Evolutionary conservation across 2,797 vertebrate species (phyloP).

Genomic region (Synanceia verrucosa): DNA sequence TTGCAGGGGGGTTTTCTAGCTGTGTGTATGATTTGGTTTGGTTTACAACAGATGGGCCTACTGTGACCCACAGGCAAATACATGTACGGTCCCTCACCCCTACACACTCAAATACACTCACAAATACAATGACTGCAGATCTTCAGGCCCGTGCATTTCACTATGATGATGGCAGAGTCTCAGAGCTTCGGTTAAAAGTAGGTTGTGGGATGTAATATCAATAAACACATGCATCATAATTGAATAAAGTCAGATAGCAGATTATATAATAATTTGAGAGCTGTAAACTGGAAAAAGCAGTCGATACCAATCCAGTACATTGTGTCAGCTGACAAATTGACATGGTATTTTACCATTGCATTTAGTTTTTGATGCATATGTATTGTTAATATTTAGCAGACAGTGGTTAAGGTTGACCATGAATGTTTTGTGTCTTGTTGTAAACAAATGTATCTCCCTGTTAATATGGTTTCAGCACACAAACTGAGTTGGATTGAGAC

Average conservation of each 20-base stretch:
- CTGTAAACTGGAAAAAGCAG: neutral
- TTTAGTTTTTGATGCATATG: neutral
- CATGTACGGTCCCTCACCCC: constrained; percentile 39
- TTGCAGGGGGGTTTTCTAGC: constrained; percentile 63
- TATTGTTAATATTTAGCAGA: neutral
- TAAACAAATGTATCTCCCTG: neutral
- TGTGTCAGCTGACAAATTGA: neutral
- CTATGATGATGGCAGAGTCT: constrained; percentile 1
- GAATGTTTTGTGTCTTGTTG: neutral
- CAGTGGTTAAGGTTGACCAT: neutral
- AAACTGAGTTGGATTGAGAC: neutral
- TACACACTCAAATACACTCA: constrained; percentile 21
- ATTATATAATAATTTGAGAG: neutral
- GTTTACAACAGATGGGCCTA: constrained; percentile 82
- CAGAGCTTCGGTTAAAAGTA: neutral
- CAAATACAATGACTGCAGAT: constrained; percentile 12
- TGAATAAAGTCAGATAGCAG: neutral
- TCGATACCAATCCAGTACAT: neutral
- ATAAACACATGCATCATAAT: neutral
- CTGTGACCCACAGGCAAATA: constrained; percentile 78
- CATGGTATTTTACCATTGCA: neutral
- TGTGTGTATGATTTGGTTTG: constrained; percentile 78
- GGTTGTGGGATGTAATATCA: neutral
- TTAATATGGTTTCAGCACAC: neutral
- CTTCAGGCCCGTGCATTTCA: neutral